Conservation (phyloP, 2,888 invertebrate genomes). For the Caenorhabditis parvicauda region DNA sequence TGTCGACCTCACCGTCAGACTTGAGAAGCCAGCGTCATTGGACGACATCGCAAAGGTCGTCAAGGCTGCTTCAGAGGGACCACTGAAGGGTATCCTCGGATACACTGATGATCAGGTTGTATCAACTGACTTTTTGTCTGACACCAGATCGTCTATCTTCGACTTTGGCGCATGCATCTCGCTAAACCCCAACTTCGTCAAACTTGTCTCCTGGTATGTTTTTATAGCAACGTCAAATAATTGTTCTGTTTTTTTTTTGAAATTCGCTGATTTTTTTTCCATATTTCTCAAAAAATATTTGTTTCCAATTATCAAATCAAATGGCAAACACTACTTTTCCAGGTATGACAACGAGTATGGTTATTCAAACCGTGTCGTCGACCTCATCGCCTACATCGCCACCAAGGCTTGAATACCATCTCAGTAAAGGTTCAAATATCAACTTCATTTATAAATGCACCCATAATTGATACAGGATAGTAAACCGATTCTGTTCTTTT, state of each 20-base stretch:
- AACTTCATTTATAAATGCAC: no score
- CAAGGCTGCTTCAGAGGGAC: conserved; percentile 77
- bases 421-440: no score
- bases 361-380: conserved; percentile 93
- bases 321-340: no score
- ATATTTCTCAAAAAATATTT: no score
- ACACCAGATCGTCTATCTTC: conserved; percentile 86
- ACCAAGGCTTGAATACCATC: no score
- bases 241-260: no score
- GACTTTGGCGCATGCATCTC: conserved; percentile 94
- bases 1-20: conserved; percentile 82
- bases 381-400: conserved; percentile 88
- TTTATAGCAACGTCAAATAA: neutral
- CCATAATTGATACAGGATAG: no score
- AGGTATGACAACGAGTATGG: conserved; percentile 96
- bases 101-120: conserved; percentile 95
- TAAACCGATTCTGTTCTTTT: no score
- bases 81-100: conserved; percentile 82
- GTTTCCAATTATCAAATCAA: no score
- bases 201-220: conserved; percentile 84
- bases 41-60: conserved; percentile 84
- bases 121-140: conserved; percentile 89
- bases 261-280: no score
- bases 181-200: conserved; percentile 89
- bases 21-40: conserved; percentile 71